phyloP scores from a whole-genome alignment of 2,888 invertebrate genomes.

The Eupithecia vulgata region DNA sequence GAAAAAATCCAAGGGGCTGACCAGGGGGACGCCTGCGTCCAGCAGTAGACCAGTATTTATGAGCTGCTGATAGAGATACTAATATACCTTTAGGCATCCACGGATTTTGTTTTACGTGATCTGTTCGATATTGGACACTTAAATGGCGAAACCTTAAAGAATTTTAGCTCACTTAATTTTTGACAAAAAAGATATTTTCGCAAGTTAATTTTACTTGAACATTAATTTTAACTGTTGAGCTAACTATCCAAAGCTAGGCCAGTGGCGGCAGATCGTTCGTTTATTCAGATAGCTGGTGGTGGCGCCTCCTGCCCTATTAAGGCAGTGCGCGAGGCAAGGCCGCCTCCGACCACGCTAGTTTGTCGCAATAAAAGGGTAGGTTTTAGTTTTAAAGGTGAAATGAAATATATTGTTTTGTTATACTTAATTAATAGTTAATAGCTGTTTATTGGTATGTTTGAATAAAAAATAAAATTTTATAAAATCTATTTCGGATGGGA shows the following conservation, averaged over 20 bases:
- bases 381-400: slow-evolving; percentile 6
- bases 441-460: neutral
- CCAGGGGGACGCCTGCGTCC: too few species aligned
- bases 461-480: neutral
- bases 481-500: neutral
- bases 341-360: slow-evolving; percentile 45
- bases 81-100: too few species aligned
- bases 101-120: neutral
- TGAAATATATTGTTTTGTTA: too few species aligned
- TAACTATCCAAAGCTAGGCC: neutral
- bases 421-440: neutral
- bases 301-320: slow-evolving; percentile 58
- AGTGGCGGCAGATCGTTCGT: neutral
- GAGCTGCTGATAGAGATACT: too few species aligned
- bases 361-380: slow-evolving; percentile 17
- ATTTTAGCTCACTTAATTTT: neutral
- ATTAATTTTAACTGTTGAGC: neutral
- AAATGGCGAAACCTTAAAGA: neutral
- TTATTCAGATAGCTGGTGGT: slow-evolving; percentile 9
- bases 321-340: slow-evolving; percentile 67
- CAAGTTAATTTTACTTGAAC: neutral
- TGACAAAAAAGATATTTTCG: neutral
- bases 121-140: neutral
- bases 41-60: too few species aligned
- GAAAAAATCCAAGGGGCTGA: neutral